Evolutionary conservation across 2,888 invertebrate genomes (phyloP), one percentile per base, ranked within the genome.

Genomic region (Anticlea derivata): DNA sequence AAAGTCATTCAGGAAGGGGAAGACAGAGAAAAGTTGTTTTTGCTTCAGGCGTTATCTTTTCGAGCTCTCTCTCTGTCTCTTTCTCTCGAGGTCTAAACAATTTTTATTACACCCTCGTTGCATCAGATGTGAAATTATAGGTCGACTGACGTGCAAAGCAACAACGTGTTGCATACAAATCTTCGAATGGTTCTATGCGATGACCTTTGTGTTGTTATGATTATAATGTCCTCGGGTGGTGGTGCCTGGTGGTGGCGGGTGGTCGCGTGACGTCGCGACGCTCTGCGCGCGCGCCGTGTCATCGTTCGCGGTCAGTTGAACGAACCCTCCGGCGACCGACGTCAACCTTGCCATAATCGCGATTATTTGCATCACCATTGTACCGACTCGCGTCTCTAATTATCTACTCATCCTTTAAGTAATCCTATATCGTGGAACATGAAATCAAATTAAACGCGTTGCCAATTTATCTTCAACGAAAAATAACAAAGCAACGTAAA

Each of bases 261-360:
- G 67, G 66, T 63, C 67, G 60, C 66, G 75, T 69, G 70, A 65
- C 82, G 84, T 74, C 82, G 81, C 83, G 86, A 78, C 82, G 83
- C 79, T 17, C 17, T 77, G 79, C 80, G 78, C 76, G 70, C 70
- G 79, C 80, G 79, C 77, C 84, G 89, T 88, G 90, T 89, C 90
- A 89, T 90, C 89, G 90, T 61, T 88, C 89, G 87, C 87, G 83
- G 86, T 86, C 87, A 87, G 90, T 89, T 89, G 85, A 90, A 89
- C 89, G 90, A 89, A 88, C 90, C 89, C 84, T 80, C 83, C 65
- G 78, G 65, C 85, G 78, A 69, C 77, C 84, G 89, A 78, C 87
- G 85, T 85, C 88, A 89, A 87, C 88, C 87, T 88, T 87, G 87
- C 87, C 86, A 87, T 89, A 86, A 88, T 89, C 87, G 86, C 82